These are phyloP conservation scores for Xestia sexstrigata DNA, from an alignment of 2,888 invertebrate genomes.

Conservation along the genomic window DNA sequence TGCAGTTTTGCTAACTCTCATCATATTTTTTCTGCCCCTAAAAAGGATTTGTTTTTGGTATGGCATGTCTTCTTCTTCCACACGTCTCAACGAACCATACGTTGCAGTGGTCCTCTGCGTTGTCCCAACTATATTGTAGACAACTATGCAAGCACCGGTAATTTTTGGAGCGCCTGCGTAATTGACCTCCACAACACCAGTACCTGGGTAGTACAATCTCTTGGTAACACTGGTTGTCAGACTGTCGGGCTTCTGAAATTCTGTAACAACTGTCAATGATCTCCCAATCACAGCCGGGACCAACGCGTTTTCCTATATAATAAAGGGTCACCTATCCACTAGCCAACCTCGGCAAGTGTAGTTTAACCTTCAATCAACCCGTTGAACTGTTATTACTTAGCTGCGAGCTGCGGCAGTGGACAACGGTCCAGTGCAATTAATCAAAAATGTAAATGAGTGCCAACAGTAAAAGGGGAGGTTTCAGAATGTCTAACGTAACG, in stretches of 20 bases:
- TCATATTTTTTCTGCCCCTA: neutral
- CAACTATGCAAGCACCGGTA: neutral
- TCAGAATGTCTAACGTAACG: conserved; percentile 31
- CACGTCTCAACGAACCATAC: neutral
- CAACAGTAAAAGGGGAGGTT: conserved; percentile 18
- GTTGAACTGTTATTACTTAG: neutral
- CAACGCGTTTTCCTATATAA: neutral
- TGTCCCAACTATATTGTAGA: neutral
- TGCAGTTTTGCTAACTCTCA: neutral
- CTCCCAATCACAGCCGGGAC: neutral
- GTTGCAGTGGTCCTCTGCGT: neutral
- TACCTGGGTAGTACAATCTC: neutral
- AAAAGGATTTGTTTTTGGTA: neutral
- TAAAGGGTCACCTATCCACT: neutral
- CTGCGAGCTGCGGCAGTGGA: neutral
- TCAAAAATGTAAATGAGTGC: conserved; percentile 44
- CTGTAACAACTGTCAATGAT: neutral
- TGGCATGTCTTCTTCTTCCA: neutral
- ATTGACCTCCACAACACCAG: neutral
- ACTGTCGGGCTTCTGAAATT: neutral
- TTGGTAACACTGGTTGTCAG: neutral
- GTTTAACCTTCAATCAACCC: neutral
- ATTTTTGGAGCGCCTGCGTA: neutral
- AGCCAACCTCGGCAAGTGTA: neutral
- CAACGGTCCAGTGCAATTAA: conserved; percentile 20